These are phyloP conservation scores for Thymelicus acteon DNA, from an alignment of 2,888 invertebrate species.

Conservation along the genomic window DNA sequence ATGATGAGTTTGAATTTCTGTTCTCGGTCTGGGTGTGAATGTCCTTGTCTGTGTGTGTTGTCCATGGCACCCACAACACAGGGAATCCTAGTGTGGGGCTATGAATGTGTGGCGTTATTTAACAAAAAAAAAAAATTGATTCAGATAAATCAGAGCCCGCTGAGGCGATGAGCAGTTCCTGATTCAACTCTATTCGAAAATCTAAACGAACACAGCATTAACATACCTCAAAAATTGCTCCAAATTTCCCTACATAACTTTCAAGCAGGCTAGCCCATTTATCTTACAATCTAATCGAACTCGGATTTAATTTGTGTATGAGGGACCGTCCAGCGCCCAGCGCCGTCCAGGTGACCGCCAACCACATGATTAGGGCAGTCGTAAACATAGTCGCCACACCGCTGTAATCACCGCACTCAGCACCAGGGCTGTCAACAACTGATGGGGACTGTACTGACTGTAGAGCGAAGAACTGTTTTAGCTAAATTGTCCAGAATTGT, in stretches of 20 bases:
- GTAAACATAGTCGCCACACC: conserved; percentile 30
- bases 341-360: conserved; percentile 18
- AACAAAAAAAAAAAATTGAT: too few species aligned
- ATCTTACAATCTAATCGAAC: conserved; percentile 24
- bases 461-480: too few species aligned
- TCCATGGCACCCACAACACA: too few species aligned
- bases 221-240: conserved; percentile 1
- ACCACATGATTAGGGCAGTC: conserved; percentile 28
- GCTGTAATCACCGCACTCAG: conserved; percentile 24
- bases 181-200: background rate
- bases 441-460: background rate
- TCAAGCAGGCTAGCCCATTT: conserved; percentile 2
- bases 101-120: too few species aligned
- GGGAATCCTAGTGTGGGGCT: too few species aligned
- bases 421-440: background rate
- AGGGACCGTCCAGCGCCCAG: conserved; percentile 7
- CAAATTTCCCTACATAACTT: background rate
- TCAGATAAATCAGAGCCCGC: too few species aligned
- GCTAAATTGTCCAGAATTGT: too few species aligned
- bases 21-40: too few species aligned
- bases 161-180: background rate
- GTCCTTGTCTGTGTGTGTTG: too few species aligned
- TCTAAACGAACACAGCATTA: background rate
- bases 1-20: too few species aligned
- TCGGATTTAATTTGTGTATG: conserved; percentile 20